phyloP scores from a whole-genome alignment of 2,113 vertebrate species.

The Petrocephalus zakoni region DNA sequence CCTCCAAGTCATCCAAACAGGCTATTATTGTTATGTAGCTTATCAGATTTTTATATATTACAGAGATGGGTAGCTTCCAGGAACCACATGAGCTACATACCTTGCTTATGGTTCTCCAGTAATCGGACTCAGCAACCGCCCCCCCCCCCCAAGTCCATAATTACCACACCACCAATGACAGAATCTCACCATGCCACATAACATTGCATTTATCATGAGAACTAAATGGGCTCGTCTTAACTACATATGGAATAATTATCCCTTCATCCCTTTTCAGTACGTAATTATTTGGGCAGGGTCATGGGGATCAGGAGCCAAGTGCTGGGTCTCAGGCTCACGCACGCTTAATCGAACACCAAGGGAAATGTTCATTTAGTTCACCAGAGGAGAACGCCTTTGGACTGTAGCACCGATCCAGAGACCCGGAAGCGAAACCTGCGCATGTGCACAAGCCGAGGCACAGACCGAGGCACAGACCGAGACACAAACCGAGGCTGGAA shows the following conservation, averaged over 20 bases:
- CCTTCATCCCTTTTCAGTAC: conserved; percentile 2
- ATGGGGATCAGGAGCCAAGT: neutral
- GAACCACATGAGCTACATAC: neutral
- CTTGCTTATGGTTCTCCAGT: neutral
- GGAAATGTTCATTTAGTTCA: neutral
- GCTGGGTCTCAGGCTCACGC: neutral
- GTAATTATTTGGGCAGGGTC: neutral
- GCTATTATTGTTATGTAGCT: conserved; percentile 4
- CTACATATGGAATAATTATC: neutral
- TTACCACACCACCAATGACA: neutral
- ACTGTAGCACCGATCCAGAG: neutral
- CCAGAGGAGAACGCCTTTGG: neutral
- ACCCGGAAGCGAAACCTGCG: neutral
- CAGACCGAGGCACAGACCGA: no score
- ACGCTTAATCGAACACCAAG: neutral
- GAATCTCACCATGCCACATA: neutral
- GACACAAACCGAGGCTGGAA: neutral
- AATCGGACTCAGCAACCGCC: neutral
- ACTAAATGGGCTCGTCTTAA: neutral
- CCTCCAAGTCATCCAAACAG: neutral
- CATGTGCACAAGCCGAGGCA: no score
- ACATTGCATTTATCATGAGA: neutral
- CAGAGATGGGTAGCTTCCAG: neutral
- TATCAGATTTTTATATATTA: neutral
- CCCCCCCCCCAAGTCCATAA: neutral